A percentile compares a stretch with the other conserved stretches of the same genome.
Conservation (phyloP, 64 coral and sea anemone genomes). For the Dendrophyllia cribrosa region DNA sequence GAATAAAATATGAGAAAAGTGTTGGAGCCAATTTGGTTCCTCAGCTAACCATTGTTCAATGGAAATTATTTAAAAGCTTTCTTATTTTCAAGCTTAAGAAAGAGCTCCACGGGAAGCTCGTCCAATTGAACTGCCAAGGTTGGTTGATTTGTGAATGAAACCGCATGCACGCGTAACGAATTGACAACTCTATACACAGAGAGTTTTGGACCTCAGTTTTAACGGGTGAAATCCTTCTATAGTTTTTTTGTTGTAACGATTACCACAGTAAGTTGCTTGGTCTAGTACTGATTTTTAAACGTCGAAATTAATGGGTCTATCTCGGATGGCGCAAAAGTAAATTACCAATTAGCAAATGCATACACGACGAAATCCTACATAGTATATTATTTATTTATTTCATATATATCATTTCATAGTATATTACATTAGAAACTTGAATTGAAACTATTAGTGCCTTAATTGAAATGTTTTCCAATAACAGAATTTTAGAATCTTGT, state of each 20-base stretch:
- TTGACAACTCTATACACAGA: neutral
- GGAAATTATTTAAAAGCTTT: neutral
- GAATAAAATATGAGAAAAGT: neutral
- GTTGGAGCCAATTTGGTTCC: neutral
- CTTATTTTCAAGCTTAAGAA: neutral
- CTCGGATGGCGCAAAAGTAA: neutral
- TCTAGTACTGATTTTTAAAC: too few relatives aligned
- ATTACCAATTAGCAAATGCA: neutral
- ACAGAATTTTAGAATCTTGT: too few relatives aligned
- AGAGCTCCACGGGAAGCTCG: neutral
- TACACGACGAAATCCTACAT: neutral
- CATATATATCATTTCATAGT: too few relatives aligned
- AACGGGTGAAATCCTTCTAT: too few relatives aligned
- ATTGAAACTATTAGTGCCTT: too few relatives aligned
- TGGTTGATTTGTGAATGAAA: neutral
- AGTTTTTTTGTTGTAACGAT: too few relatives aligned
- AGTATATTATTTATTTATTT: neutral
- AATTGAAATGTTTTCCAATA: too few relatives aligned
- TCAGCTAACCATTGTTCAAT: constrained; percentile 1
- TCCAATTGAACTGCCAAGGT: neutral
- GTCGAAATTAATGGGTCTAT: too few relatives aligned
- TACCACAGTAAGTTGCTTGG: too few relatives aligned
- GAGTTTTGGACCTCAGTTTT: too few relatives aligned
- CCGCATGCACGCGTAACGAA: neutral
- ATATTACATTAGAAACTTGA: too few relatives aligned